Conservation (phyloP, 2,797 vertebrate genomes). For the Synanceia verrucosa region DNA sequence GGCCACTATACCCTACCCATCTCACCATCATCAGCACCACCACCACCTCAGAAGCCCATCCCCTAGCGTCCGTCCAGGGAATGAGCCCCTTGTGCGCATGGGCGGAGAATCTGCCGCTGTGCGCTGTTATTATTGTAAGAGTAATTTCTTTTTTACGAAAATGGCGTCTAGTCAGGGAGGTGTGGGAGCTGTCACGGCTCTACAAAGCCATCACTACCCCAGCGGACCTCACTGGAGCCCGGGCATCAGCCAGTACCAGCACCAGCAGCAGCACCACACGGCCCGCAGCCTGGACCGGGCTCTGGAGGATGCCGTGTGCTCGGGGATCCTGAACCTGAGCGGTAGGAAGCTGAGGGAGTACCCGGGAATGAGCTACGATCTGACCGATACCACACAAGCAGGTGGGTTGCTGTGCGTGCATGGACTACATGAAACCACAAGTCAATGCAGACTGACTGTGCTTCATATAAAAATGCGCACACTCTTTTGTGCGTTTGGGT, state of each 20-base stretch:
- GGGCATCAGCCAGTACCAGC: slow-evolving; percentile 81
- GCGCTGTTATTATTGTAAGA: slow-evolving; percentile 84
- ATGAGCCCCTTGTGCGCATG: slow-evolving; percentile 66
- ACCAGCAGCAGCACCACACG: slow-evolving; percentile 86
- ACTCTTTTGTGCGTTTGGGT: not conserved
- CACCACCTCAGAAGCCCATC: slow-evolving; percentile 65
- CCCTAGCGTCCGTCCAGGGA: slow-evolving; percentile 66
- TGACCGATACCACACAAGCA: slow-evolving; percentile 95
- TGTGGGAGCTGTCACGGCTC: slow-evolving; percentile 81
- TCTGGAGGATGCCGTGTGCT: slow-evolving; percentile 93
- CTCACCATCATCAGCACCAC: slow-evolving; percentile 8
- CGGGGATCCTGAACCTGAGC: slow-evolving; percentile 93
- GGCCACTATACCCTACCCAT: slow-evolving; percentile 63
- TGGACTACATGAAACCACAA: not conserved
- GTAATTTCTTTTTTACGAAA: slow-evolving; percentile 82
- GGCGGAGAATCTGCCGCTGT: slow-evolving; percentile 81
- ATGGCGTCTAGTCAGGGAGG: slow-evolving; percentile 96
- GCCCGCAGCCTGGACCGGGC: slow-evolving; percentile 93
- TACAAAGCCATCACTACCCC: slow-evolving; percentile 83
- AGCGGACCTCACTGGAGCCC: slow-evolving; percentile 89
- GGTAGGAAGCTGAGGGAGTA: slow-evolving; percentile 95
- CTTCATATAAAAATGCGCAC: not conserved
- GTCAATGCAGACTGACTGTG: not conserved
- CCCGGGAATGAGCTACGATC: slow-evolving; percentile 90
- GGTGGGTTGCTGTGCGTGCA: slow-evolving; percentile 79